phyloP scores from a whole-genome alignment of 2,888 invertebrate species.

The Zhengitettix transpicula region DNA sequence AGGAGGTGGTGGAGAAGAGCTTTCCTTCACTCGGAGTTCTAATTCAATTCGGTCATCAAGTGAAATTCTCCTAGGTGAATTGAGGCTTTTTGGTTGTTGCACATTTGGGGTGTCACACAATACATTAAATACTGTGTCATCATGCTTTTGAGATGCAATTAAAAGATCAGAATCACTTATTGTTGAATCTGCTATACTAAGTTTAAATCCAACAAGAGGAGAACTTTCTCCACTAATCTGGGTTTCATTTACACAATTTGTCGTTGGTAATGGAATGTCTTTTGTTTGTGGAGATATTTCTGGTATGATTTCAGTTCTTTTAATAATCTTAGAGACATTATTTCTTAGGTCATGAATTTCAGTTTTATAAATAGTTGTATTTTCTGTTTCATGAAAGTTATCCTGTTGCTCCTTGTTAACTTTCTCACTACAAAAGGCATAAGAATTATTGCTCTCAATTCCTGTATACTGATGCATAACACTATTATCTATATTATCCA shows the following conservation, averaged over 20 bases:
- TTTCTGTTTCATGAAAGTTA: too few species aligned
- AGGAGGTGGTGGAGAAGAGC: conserved; percentile 15
- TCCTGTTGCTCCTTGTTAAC: too few species aligned
- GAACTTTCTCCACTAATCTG: conserved; percentile 12
- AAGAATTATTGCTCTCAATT: too few species aligned
- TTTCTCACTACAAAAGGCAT: too few species aligned
- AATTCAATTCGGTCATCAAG: conserved; percentile 41
- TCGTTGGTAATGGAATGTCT: too few species aligned
- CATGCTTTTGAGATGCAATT: conserved; percentile 7
- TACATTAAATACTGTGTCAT: neutral
- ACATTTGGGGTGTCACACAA: neutral
- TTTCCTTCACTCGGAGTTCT: conserved; percentile 36
- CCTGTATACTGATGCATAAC: too few species aligned
- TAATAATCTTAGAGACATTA: too few species aligned
- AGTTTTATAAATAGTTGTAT: too few species aligned
- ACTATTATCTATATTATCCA: too few species aligned
- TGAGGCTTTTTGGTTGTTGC: conserved; percentile 3
- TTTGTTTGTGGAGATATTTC: too few species aligned
- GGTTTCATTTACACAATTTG: neutral
- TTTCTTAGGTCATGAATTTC: too few species aligned
- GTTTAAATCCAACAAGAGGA: conserved; percentile 25
- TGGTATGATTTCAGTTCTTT: too few species aligned
- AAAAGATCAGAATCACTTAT: conserved; percentile 32
- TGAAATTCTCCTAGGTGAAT: conserved; percentile 38
- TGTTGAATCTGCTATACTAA: conserved; percentile 34